Evolutionary conservation across 2,113 vertebrate species (phyloP).

Genomic region (Callaeas wilsoni): DNA sequence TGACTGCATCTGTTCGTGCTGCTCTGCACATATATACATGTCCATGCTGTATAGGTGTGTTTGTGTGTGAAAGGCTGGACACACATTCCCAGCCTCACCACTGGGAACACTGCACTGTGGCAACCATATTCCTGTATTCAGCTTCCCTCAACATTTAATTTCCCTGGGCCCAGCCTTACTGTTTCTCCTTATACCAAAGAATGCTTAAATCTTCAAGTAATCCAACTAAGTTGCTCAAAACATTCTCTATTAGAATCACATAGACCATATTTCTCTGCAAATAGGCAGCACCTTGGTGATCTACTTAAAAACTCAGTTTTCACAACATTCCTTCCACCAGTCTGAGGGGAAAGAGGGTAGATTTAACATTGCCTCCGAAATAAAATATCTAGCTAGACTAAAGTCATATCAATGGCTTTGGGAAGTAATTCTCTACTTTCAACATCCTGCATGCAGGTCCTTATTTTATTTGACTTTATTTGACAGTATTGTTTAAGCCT

Average conservation of each 20-base stretch:
- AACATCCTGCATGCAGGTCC: not conserved
- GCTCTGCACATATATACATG: not conserved
- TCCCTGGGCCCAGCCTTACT: not conserved
- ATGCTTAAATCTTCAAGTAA: not conserved
- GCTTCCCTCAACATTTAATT: not conserved
- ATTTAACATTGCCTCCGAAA: not conserved
- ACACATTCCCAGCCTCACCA: not conserved
- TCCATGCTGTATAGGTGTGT: not conserved
- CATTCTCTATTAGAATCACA: not conserved
- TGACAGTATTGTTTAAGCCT: not conserved
- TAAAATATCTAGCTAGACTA: not conserved
- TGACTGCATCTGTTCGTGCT: not conserved
- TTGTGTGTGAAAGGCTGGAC: no score
- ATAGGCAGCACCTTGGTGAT: not conserved
- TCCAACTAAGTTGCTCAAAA: not conserved
- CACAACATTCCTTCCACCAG: not conserved
- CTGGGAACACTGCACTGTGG: not conserved
- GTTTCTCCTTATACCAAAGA: not conserved
- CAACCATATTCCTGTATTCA: not conserved
- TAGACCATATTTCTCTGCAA: not conserved
- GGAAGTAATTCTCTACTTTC: not conserved
- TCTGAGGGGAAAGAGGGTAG: not conserved
- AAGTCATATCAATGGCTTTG: not conserved
- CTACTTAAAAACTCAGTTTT: not conserved
- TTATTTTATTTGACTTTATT: not conserved